These are phyloP conservation scores for Rhipidura dahli DNA, from an alignment of 2,113 vertebrate species.

Conservation along the genomic window DNA sequence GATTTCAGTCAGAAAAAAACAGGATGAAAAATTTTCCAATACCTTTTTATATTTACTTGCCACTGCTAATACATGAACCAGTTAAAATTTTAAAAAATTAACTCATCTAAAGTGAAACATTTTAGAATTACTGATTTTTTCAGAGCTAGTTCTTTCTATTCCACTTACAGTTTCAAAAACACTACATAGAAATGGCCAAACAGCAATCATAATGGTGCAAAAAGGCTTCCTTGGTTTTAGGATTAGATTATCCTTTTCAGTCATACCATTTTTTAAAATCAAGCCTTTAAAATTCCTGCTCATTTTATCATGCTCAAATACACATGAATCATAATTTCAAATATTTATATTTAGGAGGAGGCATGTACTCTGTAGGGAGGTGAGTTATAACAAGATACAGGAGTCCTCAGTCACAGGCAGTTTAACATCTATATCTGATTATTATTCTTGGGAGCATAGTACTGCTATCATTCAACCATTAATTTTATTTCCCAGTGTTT, in stretches of 20 bases:
- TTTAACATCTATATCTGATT: constrained; percentile 23
- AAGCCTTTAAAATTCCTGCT: not conserved
- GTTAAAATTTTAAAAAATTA: not conserved
- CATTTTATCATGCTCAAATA: not conserved
- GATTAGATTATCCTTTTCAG: not conserved
- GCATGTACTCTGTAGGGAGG: not conserved
- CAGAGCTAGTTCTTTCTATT: not conserved
- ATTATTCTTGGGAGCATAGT: constrained; percentile 19
- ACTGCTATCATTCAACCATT: constrained; percentile 26
- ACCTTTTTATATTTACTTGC: not conserved
- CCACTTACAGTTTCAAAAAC: not conserved
- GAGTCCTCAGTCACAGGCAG: constrained; percentile 31
- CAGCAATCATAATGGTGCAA: not conserved
- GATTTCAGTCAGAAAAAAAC: not conserved
- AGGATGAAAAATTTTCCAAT: not conserved
- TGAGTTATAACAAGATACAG: not conserved
- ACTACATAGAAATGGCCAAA: not conserved
- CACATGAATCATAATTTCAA: not conserved
- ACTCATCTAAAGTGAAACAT: not conserved
- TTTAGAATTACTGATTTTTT: not conserved
- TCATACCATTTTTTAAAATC: not conserved
- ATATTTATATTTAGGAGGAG: constrained; percentile 32
- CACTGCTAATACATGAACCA: not conserved
- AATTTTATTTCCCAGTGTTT: constrained; percentile 45
- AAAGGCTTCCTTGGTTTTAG: not conserved